These are phyloP conservation scores for Echinometra lucunter DNA, from an alignment of 53 echinoderm and acorn worm species.

Conservation along the genomic window DNA sequence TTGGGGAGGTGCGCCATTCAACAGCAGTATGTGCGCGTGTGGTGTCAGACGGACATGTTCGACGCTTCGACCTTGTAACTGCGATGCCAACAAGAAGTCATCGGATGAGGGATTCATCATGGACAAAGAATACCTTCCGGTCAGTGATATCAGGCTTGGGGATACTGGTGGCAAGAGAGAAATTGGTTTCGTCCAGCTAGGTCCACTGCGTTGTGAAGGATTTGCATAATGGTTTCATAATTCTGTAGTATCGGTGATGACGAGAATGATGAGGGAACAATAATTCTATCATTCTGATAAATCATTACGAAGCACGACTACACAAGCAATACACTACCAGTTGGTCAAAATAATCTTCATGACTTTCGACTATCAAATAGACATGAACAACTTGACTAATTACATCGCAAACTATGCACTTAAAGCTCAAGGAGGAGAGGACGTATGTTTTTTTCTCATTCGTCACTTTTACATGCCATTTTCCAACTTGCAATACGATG, in stretches of 20 bases:
- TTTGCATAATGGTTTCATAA: background rate
- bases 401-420: background rate
- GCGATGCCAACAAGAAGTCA: slow-evolving; percentile 62
- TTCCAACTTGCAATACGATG: background rate
- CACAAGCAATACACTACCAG: background rate
- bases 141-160: slow-evolving; percentile 71
- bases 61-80: slow-evolving; percentile 59
- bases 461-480: background rate
- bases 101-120: slow-evolving; percentile 69
- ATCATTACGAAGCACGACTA: background rate
- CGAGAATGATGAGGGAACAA: background rate
- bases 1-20: slow-evolving; percentile 76
- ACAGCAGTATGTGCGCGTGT: slow-evolving; percentile 71
- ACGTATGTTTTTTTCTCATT: background rate
- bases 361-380: background rate
- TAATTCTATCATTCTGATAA: background rate
- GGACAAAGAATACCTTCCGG: slow-evolving; percentile 68
- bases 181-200: slow-evolving; percentile 65
- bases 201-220: slow-evolving; percentile 67
- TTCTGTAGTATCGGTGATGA: background rate
- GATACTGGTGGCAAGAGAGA: slow-evolving; percentile 73
- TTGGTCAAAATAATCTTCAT: background rate
- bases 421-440: background rate
- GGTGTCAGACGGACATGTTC: slow-evolving; percentile 62
- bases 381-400: background rate